Evolutionary conservation across 2,888 invertebrate species (phyloP), one percentile per base, ranked within the genome.

Genomic region (Mimachlamys varia): DNA sequence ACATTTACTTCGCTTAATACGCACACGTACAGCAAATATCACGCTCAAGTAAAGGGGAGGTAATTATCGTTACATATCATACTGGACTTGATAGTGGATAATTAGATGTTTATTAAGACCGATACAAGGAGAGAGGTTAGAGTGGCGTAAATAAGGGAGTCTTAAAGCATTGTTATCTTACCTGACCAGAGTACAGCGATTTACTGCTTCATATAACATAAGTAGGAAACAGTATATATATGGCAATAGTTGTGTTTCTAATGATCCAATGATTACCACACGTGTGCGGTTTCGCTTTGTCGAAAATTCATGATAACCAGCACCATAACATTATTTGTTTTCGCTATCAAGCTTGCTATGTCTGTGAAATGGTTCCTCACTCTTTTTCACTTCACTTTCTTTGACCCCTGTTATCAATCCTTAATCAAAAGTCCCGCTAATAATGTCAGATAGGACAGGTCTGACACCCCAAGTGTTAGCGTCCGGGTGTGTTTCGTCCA

Each of bases 141-240:
- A 33, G 13, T 27, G 13, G 62, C 55, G 55, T 55, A 55, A 55
- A 19, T 3, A 19, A 22, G 19, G 13, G 7, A 27, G 22, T 76
- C 76, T 76, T 27, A 27, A 76, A 76, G 76, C 33, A 76, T 76
- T 76, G 76, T 76, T 76, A 76, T 76, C 76, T 76, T 76, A 2
- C 22, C 27, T 33, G 12, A 76, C 13, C 15, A 33, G 10, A n/a
- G n/a, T 62, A 53, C 5, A 13, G 19, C 19, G 19, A 53, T 12
- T 53, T 53, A 19, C 12, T 19, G 53, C 12, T 44, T 44, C 4
- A 44, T 7, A 44, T 44, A n/a, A n/a, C 44, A 44, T 44, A 44
- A 44, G 44, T 7, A 44, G 44, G 7, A 44, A 44, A 7, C 44
- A 7, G 44, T 44, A 44, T 44, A 44, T 44, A 44, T 44, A 44